Conservation (phyloP, 2,888 invertebrate genomes). For the Trachelus troglodyta region DNA sequence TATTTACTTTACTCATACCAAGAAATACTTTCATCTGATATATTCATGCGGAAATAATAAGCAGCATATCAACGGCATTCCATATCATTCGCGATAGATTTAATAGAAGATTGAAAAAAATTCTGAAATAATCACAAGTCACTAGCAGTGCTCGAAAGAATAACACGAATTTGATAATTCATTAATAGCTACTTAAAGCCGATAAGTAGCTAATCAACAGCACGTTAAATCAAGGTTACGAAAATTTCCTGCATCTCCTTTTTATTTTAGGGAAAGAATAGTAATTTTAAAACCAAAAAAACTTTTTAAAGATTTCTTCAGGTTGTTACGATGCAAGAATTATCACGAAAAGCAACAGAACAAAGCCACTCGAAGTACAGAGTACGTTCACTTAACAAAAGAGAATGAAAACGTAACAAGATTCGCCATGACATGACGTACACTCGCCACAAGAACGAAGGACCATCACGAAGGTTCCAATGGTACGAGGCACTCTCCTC, state of each 20-base stretch:
- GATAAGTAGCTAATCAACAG: background rate
- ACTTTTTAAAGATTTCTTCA: background rate
- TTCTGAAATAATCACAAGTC: background rate
- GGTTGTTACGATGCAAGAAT: background rate
- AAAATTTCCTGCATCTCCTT: background rate
- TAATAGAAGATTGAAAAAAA: background rate
- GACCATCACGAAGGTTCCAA: background rate
- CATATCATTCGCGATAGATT: background rate
- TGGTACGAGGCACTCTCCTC: background rate
- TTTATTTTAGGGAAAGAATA: background rate
- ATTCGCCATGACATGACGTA: background rate
- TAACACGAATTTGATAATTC: background rate
- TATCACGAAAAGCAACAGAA: background rate
- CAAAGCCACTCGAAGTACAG: background rate
- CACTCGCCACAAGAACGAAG: background rate
- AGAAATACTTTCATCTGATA: background rate
- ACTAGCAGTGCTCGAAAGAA: background rate
- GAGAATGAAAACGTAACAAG: background rate
- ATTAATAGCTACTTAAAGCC: background rate
- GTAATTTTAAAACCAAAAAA: background rate
- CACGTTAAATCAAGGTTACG: background rate
- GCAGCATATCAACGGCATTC: background rate
- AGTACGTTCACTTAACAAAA: background rate
- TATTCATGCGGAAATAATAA: background rate
- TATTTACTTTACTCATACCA: background rate